Percentiles rank a stretch among this genome's conserved stretches.
These are phyloP conservation scores for Tychaedon coryphoeus DNA, from an alignment of 2,113 vertebrate genomes.

Conservation along the genomic window DNA sequence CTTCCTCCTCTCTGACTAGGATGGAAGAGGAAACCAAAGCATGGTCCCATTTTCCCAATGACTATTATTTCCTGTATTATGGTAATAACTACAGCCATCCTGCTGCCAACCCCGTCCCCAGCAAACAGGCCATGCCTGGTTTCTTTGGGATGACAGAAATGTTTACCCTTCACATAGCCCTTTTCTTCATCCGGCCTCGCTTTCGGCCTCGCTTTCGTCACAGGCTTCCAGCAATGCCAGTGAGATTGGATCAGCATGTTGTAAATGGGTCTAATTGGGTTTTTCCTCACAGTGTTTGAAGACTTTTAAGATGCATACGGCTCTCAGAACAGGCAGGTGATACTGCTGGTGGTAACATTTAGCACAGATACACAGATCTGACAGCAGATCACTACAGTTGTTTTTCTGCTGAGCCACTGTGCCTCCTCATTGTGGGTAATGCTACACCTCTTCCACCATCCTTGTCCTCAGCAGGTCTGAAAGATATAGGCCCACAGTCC, in stretches of 20 bases:
- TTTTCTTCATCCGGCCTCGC: not conserved
- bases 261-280: not conserved
- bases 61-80: not conserved
- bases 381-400: not conserved
- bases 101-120: not conserved
- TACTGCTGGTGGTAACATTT: not conserved
- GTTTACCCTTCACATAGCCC: not conserved
- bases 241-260: not conserved
- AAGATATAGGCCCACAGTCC: not conserved
- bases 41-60: fast-evolving
- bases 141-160: not conserved
- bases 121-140: fast-evolving
- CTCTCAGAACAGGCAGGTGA: not conserved
- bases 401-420: not conserved
- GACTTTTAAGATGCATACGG: not conserved
- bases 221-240: not conserved
- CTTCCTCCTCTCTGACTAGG: not conserved
- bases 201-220: not conserved
- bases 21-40: not conserved
- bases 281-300: not conserved
- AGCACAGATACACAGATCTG: not conserved
- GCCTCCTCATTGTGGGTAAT: not conserved
- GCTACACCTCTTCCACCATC: not conserved
- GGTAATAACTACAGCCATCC: not conserved
- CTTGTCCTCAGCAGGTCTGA: not conserved